Evolutionary conservation across 1,140 invertebrate species (phyloP).

Genomic region (Drosophila tristis): DNA sequence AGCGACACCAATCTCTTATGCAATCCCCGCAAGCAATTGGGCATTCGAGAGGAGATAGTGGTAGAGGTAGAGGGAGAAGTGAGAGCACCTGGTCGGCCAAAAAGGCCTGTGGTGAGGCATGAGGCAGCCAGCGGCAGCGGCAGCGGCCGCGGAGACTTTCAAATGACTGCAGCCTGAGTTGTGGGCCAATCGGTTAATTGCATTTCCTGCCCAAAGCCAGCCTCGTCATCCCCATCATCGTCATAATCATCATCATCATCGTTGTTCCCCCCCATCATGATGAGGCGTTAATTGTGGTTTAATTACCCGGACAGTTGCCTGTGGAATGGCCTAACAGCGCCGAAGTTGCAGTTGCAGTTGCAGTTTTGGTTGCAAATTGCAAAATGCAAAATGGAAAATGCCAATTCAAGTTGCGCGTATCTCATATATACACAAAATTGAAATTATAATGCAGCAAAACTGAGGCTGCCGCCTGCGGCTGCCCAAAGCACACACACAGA

Average conservation of each 20-base stretch:
- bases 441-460: slow-evolving; percentile 68
- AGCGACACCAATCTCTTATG: slow-evolving; percentile 38
- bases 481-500: slow-evolving; percentile 13
- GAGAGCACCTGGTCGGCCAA: slow-evolving; percentile 35
- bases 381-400: slow-evolving; percentile 74
- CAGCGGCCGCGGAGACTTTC: slow-evolving; percentile 55
- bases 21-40: slow-evolving; percentile 58
- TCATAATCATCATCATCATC: slow-evolving; percentile 18
- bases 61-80: slow-evolving; percentile 3
- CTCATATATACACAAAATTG: slow-evolving; percentile 73
- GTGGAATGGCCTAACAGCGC: slow-evolving; percentile 1
- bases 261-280: slow-evolving; percentile 39
- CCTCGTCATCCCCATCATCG: slow-evolving; percentile 21
- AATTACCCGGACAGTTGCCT: slow-evolving; percentile 59
- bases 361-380: slow-evolving; percentile 44
- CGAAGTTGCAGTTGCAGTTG: slow-evolving; percentile 26
- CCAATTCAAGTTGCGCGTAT: slow-evolving; percentile 72
- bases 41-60: slow-evolving; percentile 32
- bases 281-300: slow-evolving; percentile 70
- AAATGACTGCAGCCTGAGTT: slow-evolving; percentile 56
- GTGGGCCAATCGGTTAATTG: slow-evolving; percentile 79
- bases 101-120: slow-evolving; percentile 32
- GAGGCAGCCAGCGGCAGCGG: slow-evolving; percentile 8
- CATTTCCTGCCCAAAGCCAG: slow-evolving; percentile 63
- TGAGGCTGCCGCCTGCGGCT: slow-evolving; percentile 27